Percentiles rank a stretch among this genome's conserved stretches.
These are phyloP conservation scores for Botia kubotai DNA, from an alignment of 2,797 vertebrate species.

Conservation along the genomic window DNA sequence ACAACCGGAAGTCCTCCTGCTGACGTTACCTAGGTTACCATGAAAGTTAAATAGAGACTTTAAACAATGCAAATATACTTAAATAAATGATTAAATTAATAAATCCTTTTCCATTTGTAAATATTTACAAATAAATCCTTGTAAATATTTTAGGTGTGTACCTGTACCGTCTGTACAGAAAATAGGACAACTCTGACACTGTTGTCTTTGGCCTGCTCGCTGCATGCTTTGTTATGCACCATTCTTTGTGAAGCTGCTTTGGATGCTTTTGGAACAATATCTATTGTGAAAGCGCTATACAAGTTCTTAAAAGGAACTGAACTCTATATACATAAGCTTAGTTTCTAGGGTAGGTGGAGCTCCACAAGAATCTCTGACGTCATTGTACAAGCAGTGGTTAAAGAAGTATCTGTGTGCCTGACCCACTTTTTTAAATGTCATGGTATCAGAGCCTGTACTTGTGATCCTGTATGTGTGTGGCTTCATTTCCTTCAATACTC, in stretches of 20 bases:
- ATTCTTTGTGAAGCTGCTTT: not conserved
- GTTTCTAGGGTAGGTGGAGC: not conserved
- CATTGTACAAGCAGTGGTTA: not conserved
- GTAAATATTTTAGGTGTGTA: not conserved
- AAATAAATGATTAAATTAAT: no score
- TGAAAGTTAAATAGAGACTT: no score
- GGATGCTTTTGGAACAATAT: not conserved
- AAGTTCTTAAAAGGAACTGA: not conserved
- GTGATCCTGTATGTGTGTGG: slow-evolving; percentile 8
- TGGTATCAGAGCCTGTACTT: slow-evolving; percentile 19
- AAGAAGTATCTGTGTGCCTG: slow-evolving; percentile 19
- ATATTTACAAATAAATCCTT: not conserved
- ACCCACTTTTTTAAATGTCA: slow-evolving; percentile 36
- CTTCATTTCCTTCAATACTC: slow-evolving; percentile 10
- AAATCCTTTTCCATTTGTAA: no score
- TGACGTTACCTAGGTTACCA: no score
- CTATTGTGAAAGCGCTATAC: not conserved
- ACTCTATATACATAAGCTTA: slow-evolving; percentile 8
- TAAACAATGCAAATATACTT: not conserved
- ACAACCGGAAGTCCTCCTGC: no score
- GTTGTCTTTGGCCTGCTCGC: not conserved
- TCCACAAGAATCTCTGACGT: slow-evolving; percentile 1
- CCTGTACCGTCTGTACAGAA: not conserved
- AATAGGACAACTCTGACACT: not conserved
- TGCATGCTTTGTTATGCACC: not conserved